phyloP scores from a whole-genome alignment of 1,140 invertebrate genomes.

The Euschistus heros region DNA sequence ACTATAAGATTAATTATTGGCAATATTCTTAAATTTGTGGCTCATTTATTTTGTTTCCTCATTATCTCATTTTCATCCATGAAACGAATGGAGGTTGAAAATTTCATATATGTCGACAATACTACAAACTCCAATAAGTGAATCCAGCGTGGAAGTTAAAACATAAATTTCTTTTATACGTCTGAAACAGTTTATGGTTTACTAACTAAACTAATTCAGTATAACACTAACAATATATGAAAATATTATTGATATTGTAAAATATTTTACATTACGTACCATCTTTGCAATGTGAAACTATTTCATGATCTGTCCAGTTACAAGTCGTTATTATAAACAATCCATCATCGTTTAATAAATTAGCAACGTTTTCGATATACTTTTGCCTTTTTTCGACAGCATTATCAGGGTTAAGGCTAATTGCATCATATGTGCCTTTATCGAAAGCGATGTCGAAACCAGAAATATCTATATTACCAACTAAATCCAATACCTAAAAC shows the following conservation, averaged over 20 bases:
- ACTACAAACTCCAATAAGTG: too few relatives aligned
- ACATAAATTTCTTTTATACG: constrained; percentile 15
- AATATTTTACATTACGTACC: constrained; percentile 34
- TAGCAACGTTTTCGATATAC: constrained; percentile 56
- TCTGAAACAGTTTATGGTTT: background rate
- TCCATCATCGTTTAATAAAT: constrained; percentile 48
- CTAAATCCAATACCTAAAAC: constrained; percentile 23
- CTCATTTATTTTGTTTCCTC: too few relatives aligned
- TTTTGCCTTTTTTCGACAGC: constrained; percentile 46
- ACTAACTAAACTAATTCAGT: constrained; percentile 11
- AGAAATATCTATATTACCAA: constrained; percentile 29
- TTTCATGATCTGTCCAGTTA: constrained; percentile 84
- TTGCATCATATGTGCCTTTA: constrained; percentile 90
- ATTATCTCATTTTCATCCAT: too few relatives aligned
- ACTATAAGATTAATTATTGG: too few relatives aligned
- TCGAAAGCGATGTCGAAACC: constrained; percentile 61
- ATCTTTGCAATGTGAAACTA: constrained; percentile 56
- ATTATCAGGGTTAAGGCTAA: constrained; percentile 65
- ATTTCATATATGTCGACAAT: too few relatives aligned
- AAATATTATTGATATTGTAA: constrained; percentile 16
- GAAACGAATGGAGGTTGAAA: too few relatives aligned
- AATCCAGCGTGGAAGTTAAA: too few relatives aligned
- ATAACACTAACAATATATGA: constrained; percentile 13
- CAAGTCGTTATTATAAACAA: constrained; percentile 82
- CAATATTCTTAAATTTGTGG: too few relatives aligned